Conservation (phyloP, 2,888 invertebrate species). For the Stramonita haemastoma region DNA sequence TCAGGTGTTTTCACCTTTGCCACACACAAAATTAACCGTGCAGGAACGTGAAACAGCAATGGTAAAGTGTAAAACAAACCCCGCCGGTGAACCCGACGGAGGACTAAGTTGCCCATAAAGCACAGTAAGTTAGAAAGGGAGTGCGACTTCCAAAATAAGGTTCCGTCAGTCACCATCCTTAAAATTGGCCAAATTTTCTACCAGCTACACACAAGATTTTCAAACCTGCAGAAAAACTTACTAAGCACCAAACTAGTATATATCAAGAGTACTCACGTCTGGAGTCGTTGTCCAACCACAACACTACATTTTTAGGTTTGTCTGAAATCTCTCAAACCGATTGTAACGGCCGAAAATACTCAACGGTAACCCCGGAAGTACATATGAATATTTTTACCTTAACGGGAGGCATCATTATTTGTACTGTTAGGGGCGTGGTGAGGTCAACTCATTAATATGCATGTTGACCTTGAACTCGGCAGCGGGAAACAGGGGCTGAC, state of each 20-base stretch:
- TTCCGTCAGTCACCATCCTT: neutral
- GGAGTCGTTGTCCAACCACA: constrained; percentile 12
- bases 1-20: neutral
- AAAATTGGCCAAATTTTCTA: neutral
- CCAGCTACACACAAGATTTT: neutral
- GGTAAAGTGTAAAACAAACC: too few relatives aligned
- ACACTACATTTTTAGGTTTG: constrained; percentile 47
- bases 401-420: constrained; percentile 36
- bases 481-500: neutral
- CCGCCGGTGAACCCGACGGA: constrained; percentile 32
- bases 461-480: neutral
- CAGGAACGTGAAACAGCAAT: neutral
- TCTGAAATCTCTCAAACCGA: constrained; percentile 44
- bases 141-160: too few relatives aligned
- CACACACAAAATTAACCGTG: neutral
- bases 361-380: constrained; percentile 38
- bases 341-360: constrained; percentile 42
- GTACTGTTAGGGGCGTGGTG: constrained; percentile 20
- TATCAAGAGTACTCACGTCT: constrained; percentile 45
- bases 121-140: too few relatives aligned
- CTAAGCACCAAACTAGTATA: neutral
- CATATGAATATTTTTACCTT: constrained; percentile 28
- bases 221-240: neutral
- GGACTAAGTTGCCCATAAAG: neutral
- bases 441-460: constrained; percentile 34